phyloP scores from a whole-genome alignment of 2,797 vertebrate species.

The Muscicapa comitata region DNA sequence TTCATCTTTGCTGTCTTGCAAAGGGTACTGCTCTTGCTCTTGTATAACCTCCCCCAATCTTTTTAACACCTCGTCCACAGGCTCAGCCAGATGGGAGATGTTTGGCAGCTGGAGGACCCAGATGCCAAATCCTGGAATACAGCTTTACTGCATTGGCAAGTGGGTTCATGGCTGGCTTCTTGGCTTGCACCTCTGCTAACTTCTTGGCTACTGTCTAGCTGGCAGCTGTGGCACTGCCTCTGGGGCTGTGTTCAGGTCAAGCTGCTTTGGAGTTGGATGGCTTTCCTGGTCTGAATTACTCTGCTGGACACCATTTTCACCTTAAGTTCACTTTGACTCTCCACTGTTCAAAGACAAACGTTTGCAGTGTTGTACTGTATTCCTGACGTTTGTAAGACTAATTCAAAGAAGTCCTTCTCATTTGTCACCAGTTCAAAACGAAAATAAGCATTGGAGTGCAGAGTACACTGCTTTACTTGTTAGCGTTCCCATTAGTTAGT shows the following conservation, averaged over 20 bases:
- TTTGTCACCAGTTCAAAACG: slow-evolving; percentile 4
- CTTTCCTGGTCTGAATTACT: neutral
- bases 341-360: neutral
- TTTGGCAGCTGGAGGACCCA: slow-evolving; percentile 40
- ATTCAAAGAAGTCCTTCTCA: neutral
- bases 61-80: neutral
- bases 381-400: slow-evolving; percentile 20
- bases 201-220: slow-evolving; percentile 13
- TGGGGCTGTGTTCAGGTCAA: neutral
- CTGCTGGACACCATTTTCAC: neutral
- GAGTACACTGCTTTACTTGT: neutral
- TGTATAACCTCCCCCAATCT: neutral
- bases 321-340: neutral
- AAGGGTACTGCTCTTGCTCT: neutral
- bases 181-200: neutral
- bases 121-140: slow-evolving; percentile 16
- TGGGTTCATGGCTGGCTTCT: slow-evolving; percentile 9
- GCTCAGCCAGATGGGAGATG: neutral
- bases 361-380: neutral
- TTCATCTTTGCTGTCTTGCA: neutral
- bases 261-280: neutral
- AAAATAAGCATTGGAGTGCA: neutral
- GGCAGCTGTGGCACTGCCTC: neutral
- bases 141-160: neutral
- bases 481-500: neutral